These are phyloP conservation scores for Oxycera nigricornis DNA, from an alignment of 2,888 invertebrate species.

Conservation along the genomic window DNA sequence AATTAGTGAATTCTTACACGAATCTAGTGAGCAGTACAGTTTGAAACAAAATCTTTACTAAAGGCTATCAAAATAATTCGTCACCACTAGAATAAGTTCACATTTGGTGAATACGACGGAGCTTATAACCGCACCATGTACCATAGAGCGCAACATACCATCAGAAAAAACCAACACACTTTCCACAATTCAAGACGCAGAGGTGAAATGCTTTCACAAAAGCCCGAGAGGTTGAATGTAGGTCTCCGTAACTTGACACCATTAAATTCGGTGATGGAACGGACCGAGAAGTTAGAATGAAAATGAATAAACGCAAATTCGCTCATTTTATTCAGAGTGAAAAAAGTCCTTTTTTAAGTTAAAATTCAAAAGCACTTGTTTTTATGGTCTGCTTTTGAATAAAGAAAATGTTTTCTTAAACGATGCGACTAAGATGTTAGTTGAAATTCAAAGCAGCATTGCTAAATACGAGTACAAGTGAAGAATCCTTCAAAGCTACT, in stretches of 20 bases:
- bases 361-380: conserved; percentile 29
- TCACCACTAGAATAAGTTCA: too few relatives aligned
- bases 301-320: background rate
- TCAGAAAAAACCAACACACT: background rate
- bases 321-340: background rate
- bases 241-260: conserved; percentile 21
- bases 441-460: background rate
- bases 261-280: background rate
- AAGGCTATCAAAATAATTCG: too few relatives aligned
- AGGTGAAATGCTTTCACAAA: background rate
- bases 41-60: too few relatives aligned
- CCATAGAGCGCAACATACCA: background rate
- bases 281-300: background rate
- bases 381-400: background rate
- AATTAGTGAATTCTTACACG: too few relatives aligned
- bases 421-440: background rate
- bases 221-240: background rate
- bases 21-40: too few relatives aligned
- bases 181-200: background rate
- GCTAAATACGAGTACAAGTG: background rate
- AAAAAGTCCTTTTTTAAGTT: background rate
- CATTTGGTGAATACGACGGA: too few relatives aligned
- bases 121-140: too few relatives aligned
- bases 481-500: background rate
- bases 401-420: conserved; percentile 20